Conservation (phyloP, 1,140 invertebrate genomes). For the Metaphire vulgaris region DNA sequence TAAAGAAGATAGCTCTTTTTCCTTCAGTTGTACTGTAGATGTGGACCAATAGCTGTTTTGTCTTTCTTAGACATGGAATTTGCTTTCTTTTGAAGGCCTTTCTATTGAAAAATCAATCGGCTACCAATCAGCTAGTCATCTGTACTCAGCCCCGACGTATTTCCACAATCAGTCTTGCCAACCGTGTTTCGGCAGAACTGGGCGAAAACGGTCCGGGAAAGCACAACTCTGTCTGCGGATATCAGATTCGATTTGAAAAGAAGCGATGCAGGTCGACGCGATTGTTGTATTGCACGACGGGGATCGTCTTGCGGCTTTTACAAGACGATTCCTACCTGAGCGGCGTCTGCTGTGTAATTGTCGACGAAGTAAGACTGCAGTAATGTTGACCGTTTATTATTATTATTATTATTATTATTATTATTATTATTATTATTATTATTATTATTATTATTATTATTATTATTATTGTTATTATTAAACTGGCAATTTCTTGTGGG, state of each 20-base stretch:
- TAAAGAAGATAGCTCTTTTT: too few species aligned
- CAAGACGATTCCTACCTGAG: constrained; percentile 52
- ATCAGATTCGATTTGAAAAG: constrained; percentile 42
- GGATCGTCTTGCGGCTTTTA: constrained; percentile 54
- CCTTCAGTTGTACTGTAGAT: too few species aligned
- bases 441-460: too few species aligned
- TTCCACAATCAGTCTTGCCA: constrained; percentile 90
- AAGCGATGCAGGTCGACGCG: constrained; percentile 20
- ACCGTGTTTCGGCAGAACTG: constrained; percentile 83
- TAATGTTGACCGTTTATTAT: too few species aligned
- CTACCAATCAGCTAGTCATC: constrained; percentile 66
- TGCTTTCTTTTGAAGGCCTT: constrained; percentile 36
- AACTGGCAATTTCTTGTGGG: too few species aligned
- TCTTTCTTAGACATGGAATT: too few species aligned
- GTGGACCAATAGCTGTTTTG: too few species aligned
- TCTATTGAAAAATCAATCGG: constrained; percentile 56
- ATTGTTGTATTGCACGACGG: constrained; percentile 47
- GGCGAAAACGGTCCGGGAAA: constrained; percentile 54
- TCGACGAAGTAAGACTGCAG: constrained; percentile 44
- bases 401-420: too few species aligned
- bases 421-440: too few species aligned
- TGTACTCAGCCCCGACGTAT: constrained; percentile 94
- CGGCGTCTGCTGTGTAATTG: constrained; percentile 43
- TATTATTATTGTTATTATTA: too few species aligned
- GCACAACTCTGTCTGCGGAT: constrained; percentile 41